These are phyloP conservation scores for Drosophila mayri DNA, from an alignment of 1,140 invertebrate genomes.

Conservation along the genomic window DNA sequence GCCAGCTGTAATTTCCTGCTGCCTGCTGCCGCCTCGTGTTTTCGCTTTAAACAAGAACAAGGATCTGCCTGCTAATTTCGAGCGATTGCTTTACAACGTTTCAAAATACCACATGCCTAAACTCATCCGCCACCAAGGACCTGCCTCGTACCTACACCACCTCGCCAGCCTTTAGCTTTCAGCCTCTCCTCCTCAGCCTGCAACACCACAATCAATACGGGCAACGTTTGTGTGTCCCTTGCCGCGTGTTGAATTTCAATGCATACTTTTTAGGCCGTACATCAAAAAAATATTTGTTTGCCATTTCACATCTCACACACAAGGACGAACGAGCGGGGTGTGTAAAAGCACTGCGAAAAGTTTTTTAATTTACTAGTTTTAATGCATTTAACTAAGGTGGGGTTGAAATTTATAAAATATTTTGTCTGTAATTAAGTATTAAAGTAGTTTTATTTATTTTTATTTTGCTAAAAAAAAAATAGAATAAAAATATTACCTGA, in stretches of 20 bases:
- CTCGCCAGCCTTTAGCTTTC: not conserved
- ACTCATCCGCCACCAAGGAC: constrained; percentile 1
- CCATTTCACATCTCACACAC: constrained; percentile 64
- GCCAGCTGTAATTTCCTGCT: constrained; percentile 39
- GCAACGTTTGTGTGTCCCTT: constrained; percentile 39
- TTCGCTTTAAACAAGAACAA: constrained; percentile 67
- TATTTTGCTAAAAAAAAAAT: too few relatives aligned
- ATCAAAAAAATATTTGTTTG: constrained; percentile 74
- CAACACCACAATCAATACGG: constrained; percentile 38
- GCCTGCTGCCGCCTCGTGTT: constrained; percentile 31
- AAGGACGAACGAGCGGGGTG: constrained; percentile 13
- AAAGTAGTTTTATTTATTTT: too few relatives aligned
- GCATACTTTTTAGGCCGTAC: constrained; percentile 74
- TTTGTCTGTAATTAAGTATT: too few relatives aligned
- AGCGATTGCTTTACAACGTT: constrained; percentile 54
- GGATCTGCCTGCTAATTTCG: constrained; percentile 74
- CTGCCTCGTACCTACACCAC: not conserved
- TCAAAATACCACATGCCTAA: constrained; percentile 28
- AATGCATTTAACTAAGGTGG: not conserved
- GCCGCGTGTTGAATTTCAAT: constrained; percentile 81
- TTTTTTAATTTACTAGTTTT: not conserved
- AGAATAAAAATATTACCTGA: too few relatives aligned
- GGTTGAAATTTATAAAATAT: not conserved
- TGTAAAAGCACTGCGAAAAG: constrained; percentile 4
- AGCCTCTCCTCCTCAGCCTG: not conserved